Percentiles rank a stretch among this genome's conserved stretches.
phyloP scores from a whole-genome alignment of 1,140 invertebrate genomes.

The Drosophila lini region DNA sequence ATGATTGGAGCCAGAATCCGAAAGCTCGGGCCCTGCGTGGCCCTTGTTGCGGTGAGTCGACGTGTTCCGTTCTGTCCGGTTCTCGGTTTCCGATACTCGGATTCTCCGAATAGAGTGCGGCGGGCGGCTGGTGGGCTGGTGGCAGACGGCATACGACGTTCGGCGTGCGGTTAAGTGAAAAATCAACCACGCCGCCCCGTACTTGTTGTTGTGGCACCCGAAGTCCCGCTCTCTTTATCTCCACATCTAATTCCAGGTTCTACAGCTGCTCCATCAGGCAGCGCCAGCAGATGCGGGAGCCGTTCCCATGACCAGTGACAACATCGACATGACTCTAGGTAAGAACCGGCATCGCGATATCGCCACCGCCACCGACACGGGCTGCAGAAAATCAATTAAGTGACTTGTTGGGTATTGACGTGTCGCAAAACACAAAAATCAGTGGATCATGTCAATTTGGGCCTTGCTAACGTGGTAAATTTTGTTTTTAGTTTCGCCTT shows the following conservation, averaged over 20 bases:
- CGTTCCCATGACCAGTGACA: constrained; percentile 90
- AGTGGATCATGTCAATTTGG: constrained; percentile 20
- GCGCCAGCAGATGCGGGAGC: constrained; percentile 87
- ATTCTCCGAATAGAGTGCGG: constrained; percentile 1
- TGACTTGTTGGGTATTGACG: constrained; percentile 54
- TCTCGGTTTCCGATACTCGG: constrained; percentile 1
- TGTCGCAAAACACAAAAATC: constrained; percentile 61
- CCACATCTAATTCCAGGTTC: constrained; percentile 43
- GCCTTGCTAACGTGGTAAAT: constrained; percentile 47
- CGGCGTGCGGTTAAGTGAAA: background rate
- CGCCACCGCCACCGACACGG: constrained; percentile 2
- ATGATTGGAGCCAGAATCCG: constrained; percentile 62
- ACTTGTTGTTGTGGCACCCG: background rate
- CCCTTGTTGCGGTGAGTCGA: constrained; percentile 73
- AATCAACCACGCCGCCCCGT: background rate
- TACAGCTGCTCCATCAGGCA: constrained; percentile 56
- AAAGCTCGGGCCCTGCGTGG: constrained; percentile 64
- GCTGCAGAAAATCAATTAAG: constrained; percentile 39
- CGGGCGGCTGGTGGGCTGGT: background rate
- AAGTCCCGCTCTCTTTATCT: constrained; percentile 3
- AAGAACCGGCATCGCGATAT: constrained; percentile 72
- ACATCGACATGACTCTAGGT: constrained; percentile 94
- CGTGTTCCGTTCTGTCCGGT: constrained; percentile 56
- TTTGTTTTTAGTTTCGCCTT: background rate
- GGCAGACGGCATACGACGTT: background rate